A percentile compares a stretch with the other conserved stretches of the same genome.
These are phyloP conservation scores for Clanis bilineata DNA, from an alignment of 2,888 invertebrate genomes.

Conservation along the genomic window DNA sequence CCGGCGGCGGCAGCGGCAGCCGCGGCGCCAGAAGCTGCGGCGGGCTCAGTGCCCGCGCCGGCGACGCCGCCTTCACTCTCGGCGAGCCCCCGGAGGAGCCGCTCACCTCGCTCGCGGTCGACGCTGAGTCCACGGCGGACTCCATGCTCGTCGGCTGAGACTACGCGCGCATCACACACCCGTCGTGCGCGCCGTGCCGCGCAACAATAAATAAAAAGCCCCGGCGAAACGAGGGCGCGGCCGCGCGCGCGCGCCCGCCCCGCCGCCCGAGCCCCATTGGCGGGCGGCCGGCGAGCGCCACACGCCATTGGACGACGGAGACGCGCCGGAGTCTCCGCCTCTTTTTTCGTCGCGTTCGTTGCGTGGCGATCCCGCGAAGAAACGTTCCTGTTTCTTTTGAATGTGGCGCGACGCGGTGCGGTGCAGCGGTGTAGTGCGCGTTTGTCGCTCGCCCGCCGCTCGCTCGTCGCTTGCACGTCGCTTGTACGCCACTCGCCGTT, in stretches of 20 bases:
- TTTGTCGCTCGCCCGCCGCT: not conserved
- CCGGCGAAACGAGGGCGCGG: constrained; percentile 80
- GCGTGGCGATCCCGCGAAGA: constrained; percentile 76
- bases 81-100: constrained; percentile 79
- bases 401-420: constrained; percentile 69
- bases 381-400: constrained; percentile 84
- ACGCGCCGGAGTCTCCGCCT: constrained; percentile 72
- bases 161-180: constrained; percentile 82
- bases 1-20: constrained; percentile 92
- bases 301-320: constrained; percentile 58
- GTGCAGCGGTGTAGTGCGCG: not conserved
- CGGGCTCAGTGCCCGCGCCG: constrained; percentile 70
- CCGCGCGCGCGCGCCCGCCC: constrained; percentile 78
- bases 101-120: constrained; percentile 80
- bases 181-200: constrained; percentile 86
- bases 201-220: constrained; percentile 89
- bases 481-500: not conserved
- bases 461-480: not conserved
- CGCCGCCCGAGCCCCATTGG: constrained; percentile 71
- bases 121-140: constrained; percentile 83
- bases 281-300: constrained; percentile 48
- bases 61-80: constrained; percentile 75
- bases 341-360: constrained; percentile 77
- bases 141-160: constrained; percentile 69
- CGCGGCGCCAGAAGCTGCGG: constrained; percentile 88